These are phyloP conservation scores for Phoronis australis DNA, from an alignment of 2,888 invertebrate genomes.

Conservation along the genomic window DNA sequence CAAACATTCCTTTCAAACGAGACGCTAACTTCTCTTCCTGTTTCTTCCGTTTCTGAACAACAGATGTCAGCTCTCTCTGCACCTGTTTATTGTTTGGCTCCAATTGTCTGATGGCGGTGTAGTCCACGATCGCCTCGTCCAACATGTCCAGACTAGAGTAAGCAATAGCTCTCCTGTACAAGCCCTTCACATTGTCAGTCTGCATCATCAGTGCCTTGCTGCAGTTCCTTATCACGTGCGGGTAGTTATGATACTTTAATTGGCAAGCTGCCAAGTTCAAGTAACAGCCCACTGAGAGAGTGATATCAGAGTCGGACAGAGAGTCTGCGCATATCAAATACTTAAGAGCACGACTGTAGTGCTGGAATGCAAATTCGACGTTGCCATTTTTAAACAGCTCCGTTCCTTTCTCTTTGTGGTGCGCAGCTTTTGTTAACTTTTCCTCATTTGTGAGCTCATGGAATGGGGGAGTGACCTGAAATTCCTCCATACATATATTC, in stretches of 20 bases:
- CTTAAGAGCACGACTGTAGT: conserved; percentile 71
- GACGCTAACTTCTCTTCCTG: too few relatives aligned
- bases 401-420: conserved; percentile 54
- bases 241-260: conserved; percentile 64
- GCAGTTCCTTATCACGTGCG: conserved; percentile 64
- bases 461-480: conserved; percentile 1
- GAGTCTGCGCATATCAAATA: conserved; percentile 58
- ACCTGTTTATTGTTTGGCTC: too few relatives aligned
- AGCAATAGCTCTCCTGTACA: conserved; percentile 57
- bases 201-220: conserved; percentile 54
- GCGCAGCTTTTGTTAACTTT: conserved; percentile 20
- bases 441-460: conserved; percentile 18
- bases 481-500: background rate
- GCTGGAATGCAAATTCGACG: conserved; percentile 65
- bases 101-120: too few relatives aligned
- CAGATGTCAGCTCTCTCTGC: too few relatives aligned
- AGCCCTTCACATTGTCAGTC: conserved; percentile 55
- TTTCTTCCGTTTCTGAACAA: too few relatives aligned
- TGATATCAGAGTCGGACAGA: conserved; percentile 7
- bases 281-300: conserved; percentile 57
- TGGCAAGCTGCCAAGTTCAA: conserved; percentile 81
- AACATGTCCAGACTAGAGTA: conserved; percentile 46
- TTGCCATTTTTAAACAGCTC: conserved; percentile 63
- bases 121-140: too few relatives aligned
- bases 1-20: too few relatives aligned